Evolutionary conservation across 2,888 invertebrate genomes (phyloP).

Genomic region (Zygothrica quintamaculata): DNA sequence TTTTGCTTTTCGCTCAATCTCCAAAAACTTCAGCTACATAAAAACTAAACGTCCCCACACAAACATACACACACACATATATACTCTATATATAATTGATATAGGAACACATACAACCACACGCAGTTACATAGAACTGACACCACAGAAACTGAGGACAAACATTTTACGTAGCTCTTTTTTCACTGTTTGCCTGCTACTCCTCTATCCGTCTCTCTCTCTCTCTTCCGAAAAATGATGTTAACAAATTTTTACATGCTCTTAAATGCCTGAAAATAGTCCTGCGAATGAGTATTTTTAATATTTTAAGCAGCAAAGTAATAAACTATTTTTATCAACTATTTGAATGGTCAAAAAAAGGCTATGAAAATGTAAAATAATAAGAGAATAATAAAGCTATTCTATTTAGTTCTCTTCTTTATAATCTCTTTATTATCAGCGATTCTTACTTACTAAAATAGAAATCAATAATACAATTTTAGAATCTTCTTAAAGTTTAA

Average conservation of each 20-base stretch:
- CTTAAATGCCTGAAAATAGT: no score
- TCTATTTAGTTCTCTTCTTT: no score
- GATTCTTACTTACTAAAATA: no score
- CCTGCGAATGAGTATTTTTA: no score
- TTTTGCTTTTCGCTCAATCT: not conserved
- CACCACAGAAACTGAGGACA: slow-evolving; percentile 3
- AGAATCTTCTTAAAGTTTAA: not conserved
- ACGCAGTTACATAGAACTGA: not conserved
- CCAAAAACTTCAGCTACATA: no score
- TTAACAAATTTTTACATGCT: no score
- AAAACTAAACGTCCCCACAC: slow-evolving; percentile 59
- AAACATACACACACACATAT: slow-evolving; percentile 15
- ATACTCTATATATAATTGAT: slow-evolving; percentile 48
- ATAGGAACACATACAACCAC: slow-evolving; percentile 8
- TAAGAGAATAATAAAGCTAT: no score
- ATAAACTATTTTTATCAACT: not conserved
- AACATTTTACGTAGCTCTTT: slow-evolving; percentile 30
- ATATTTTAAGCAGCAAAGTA: no score
- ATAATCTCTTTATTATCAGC: no score
- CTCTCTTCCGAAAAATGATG: no score
- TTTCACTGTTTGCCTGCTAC: slow-evolving; percentile 8
- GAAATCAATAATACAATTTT: no score
- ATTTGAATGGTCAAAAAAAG: not conserved
- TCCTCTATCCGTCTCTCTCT: no score
- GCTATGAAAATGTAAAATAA: not conserved